Evolutionary conservation across 2,797 vertebrate genomes (phyloP), one percentile per base, ranked within the genome.

Genomic region (Leptatherina wallacei): DNA sequence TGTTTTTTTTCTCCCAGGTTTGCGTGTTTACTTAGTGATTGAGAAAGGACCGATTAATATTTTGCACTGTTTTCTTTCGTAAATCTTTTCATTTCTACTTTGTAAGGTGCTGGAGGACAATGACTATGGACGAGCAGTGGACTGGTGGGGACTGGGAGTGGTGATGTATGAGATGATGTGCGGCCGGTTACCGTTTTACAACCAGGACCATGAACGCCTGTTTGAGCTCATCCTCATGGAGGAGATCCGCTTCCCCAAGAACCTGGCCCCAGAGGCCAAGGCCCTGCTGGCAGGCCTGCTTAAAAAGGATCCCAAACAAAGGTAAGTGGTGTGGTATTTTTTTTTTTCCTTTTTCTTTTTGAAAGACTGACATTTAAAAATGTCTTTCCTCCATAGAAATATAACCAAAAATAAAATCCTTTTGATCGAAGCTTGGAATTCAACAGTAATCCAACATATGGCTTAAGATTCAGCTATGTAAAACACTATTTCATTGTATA

Each of bases 91-190:
- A 3, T 59, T 42, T 12, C 18, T 32, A 1, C 54, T 60, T 3
- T 6, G 1, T 0, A 87, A 99, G 97, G 97, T 99, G 49, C 90
- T 99, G 68, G 97, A 99, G 81, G 97, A 99, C 92, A 98, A 98
- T 0, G 97, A 98, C 81, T 99, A 98, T 0, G 97, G 97, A 0
- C 95, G 97, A 0, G 97, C 97, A 0, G 97, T 98, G 83, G 97
- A 99, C 93, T 99, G 97, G 97, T 99, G 97, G 97, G 97, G 97
- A 2, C 85, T 98, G 69, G 97, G 97, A 0, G 97, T 99, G 55
- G 97, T 98, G 60, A 98, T 98, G 97, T 98, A 98, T 6, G 97
- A 99, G 92, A 99, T 98, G 97, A 96, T 97, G 95, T 99, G 97
- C 0, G 97, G 97, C 0, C 95, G 97, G 70, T 93, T 98, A 65